phyloP scores from a whole-genome alignment of 2,113 vertebrate species.

The Sigmodon hispidus region DNA sequence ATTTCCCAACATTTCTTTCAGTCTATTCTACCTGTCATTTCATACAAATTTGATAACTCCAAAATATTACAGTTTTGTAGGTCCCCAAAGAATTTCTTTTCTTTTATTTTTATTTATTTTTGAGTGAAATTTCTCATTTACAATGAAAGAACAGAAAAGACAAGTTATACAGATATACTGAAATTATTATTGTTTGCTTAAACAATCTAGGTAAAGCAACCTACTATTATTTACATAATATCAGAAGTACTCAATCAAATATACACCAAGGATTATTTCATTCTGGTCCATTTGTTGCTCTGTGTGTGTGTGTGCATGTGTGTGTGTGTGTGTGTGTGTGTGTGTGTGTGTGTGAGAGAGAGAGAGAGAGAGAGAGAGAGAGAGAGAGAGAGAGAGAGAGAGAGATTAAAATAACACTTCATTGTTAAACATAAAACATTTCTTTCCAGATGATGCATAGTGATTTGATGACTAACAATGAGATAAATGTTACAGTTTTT shows the following conservation, averaged over 20 bases:
- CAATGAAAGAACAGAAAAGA: conserved; percentile 24
- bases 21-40: background rate
- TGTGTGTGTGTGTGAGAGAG: too few relatives aligned
- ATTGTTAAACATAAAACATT: conserved; percentile 17
- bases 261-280: background rate
- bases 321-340: too few relatives aligned
- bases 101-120: too few relatives aligned
- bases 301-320: background rate
- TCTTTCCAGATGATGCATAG: background rate
- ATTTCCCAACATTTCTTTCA: background rate
- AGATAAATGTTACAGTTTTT: conserved; percentile 8
- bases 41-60: background rate
- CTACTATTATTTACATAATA: background rate
- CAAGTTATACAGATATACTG: background rate
- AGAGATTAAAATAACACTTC: background rate
- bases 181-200: background rate
- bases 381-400: too few relatives aligned
- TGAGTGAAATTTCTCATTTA: background rate
- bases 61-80: background rate
- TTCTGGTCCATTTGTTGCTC: background rate
- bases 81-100: background rate
- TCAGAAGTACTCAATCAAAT: background rate
- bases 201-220: background rate
- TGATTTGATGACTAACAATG: conserved; percentile 9
- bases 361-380: too few relatives aligned